Evolutionary conservation across 2,113 vertebrate species (phyloP).

Genomic region (Aramus guarauna): DNA sequence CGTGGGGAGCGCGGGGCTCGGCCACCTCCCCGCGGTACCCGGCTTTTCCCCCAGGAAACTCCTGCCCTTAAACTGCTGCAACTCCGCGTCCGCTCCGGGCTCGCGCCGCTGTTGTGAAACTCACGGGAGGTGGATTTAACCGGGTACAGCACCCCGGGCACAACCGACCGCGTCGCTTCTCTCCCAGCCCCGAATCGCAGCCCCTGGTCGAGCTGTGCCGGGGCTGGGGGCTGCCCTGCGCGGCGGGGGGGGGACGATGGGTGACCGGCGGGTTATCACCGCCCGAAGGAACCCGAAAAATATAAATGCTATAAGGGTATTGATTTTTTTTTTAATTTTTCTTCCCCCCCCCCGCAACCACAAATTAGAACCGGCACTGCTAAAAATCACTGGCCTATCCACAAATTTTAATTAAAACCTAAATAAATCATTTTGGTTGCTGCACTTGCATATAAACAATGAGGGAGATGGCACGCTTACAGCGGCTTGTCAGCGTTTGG

Average conservation of each 20-base stretch:
- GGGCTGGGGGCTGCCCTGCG: background rate
- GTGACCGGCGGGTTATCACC: background rate
- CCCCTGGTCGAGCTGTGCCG: background rate
- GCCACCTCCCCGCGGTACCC: background rate
- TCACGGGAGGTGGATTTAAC: background rate
- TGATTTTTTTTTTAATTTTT: slow-evolving; percentile 36
- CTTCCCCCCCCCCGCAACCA: slow-evolving; percentile 4
- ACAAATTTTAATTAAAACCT: slow-evolving; percentile 83
- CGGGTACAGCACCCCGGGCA: slow-evolving; percentile 25
- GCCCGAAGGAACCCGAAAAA: slow-evolving; percentile 37
- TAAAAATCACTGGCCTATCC: slow-evolving; percentile 73
- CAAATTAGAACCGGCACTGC: slow-evolving; percentile 75
- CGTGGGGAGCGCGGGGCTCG: background rate
- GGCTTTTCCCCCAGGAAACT: slow-evolving; percentile 32
- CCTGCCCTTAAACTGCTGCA: slow-evolving; percentile 33
- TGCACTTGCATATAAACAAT: slow-evolving; percentile 78
- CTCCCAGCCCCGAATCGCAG: background rate
- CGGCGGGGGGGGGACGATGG: background rate
- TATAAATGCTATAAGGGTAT: slow-evolving; percentile 43
- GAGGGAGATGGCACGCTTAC: slow-evolving; percentile 75
- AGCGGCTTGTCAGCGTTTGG: slow-evolving; percentile 72
- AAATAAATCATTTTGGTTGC: slow-evolving; percentile 80
- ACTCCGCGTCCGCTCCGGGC: background rate
- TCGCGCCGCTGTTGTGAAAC: background rate
- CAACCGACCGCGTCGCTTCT: background rate